A percentile compares a stretch with the other conserved stretches of the same genome.
These are phyloP conservation scores for Gobiocypris rarus DNA, from an alignment of 2,113 vertebrate species.

Conservation along the genomic window DNA sequence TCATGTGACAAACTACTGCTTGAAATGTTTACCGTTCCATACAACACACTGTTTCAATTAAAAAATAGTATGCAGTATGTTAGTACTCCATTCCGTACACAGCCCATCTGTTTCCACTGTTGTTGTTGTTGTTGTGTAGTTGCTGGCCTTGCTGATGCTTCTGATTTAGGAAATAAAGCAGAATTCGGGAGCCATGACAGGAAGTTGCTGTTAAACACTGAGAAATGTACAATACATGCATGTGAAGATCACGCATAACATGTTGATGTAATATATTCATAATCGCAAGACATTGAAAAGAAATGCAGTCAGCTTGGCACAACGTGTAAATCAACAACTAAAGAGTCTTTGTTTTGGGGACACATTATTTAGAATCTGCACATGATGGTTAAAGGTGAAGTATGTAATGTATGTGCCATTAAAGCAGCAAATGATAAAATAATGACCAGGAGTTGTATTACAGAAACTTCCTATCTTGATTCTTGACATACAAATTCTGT, in stretches of 20 bases:
- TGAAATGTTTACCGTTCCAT: not conserved
- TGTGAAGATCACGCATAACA: conserved; percentile 49
- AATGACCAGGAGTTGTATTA: not conserved
- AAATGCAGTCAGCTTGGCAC: conserved; percentile 55
- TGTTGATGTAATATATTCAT: conserved; percentile 45
- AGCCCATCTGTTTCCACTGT: not conserved
- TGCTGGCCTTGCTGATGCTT: conserved; percentile 15
- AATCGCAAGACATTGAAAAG: conserved; percentile 44
- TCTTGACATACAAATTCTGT: too few relatives aligned
- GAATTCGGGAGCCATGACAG: not conserved
- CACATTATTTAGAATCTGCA: not conserved
- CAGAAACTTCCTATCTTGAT: not conserved
- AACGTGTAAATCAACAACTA: conserved; percentile 29
- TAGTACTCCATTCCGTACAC: not conserved
- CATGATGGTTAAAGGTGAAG: conserved; percentile 27
- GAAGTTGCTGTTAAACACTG: conserved; percentile 22
- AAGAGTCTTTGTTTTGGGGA: not conserved
- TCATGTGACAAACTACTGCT: not conserved
- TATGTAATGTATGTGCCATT: not conserved
- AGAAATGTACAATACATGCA: conserved; percentile 51
- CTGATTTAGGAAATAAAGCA: not conserved
- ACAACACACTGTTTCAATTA: not conserved
- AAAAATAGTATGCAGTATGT: not conserved
- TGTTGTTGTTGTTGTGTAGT: not conserved
- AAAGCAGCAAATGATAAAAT: not conserved